A percentile compares a stretch with the other conserved stretches of the same genome.
Conservation (phyloP, 2,888 invertebrate species). For the Noctua janthina region DNA sequence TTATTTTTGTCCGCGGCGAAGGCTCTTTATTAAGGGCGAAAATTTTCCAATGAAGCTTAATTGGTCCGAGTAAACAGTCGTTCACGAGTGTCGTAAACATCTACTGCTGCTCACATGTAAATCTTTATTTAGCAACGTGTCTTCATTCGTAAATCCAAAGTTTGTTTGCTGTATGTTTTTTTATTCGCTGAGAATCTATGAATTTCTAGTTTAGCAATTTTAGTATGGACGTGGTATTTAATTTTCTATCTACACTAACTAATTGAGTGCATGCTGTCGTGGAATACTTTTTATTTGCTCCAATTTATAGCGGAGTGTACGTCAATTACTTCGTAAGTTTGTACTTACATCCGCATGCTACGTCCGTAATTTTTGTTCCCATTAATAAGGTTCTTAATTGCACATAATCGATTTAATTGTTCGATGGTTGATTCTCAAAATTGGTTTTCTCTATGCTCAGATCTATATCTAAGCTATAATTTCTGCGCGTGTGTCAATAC, state of each 20-base stretch:
- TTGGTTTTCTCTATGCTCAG: background rate
- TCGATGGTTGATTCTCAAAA: constrained; percentile 3
- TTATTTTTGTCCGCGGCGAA: constrained; percentile 69
- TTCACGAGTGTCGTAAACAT: constrained; percentile 54
- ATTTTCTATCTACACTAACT: constrained; percentile 65
- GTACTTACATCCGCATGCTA: constrained; percentile 68
- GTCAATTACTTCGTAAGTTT: constrained; percentile 60
- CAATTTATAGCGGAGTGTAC: constrained; percentile 64
- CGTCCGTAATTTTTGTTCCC: constrained; percentile 57
- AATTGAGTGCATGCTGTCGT: constrained; percentile 63
- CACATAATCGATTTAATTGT: constrained; percentile 46
- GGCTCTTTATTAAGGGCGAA: constrained; percentile 72
- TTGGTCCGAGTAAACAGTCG: constrained; percentile 70
- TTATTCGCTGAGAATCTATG: constrained; percentile 11
- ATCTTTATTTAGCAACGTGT: constrained; percentile 45
- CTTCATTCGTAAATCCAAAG: constrained; percentile 19
- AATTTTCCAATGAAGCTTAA: constrained; percentile 77
- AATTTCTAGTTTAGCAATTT: constrained; percentile 32
- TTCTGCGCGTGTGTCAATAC: constrained; percentile 19
- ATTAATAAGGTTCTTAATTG: constrained; percentile 56
- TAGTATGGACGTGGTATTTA: constrained; percentile 54
- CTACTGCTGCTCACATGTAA: constrained; percentile 45
- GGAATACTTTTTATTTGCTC: constrained; percentile 71
- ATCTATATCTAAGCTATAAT: constrained; percentile 7
- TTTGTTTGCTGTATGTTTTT: constrained; percentile 23